These are phyloP conservation scores for Aldabrachelys gigantea DNA, from an alignment of 2,113 vertebrate genomes.

Conservation along the genomic window DNA sequence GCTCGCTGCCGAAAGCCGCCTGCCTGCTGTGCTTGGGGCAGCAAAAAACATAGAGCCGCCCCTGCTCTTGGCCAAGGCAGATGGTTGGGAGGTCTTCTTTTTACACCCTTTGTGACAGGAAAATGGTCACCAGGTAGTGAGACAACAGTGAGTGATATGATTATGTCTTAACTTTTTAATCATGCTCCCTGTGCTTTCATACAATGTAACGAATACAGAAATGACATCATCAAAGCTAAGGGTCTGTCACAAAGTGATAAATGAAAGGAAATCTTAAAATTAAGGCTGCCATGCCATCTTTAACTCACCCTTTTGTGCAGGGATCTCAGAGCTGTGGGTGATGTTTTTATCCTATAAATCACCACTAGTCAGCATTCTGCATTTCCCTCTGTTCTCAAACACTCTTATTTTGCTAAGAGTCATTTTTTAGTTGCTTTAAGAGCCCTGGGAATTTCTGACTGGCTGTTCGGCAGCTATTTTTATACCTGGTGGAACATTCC, in stretches of 20 bases:
- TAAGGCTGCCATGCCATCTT: background rate
- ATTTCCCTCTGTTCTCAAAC: background rate
- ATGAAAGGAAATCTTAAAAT: constrained; percentile 24
- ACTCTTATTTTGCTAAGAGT: background rate
- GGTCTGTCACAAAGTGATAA: background rate
- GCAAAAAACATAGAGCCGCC: too few relatives aligned
- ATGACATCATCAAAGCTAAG: background rate
- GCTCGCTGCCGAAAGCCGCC: too few relatives aligned
- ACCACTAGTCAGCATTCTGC: background rate
- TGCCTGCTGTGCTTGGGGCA: too few relatives aligned
- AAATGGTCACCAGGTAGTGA: rapidly evolving
- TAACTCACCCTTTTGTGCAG: background rate
- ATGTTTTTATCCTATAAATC: constrained; percentile 29
- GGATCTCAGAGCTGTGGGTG: background rate
- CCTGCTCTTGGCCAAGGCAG: background rate
- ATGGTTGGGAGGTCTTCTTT: background rate
- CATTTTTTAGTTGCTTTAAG: background rate
- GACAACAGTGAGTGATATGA: background rate
- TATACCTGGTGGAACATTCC: background rate
- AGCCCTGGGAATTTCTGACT: background rate
- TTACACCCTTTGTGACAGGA: background rate
- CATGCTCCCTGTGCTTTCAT: rapidly evolving
- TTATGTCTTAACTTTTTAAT: background rate
- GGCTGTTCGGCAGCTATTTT: background rate
- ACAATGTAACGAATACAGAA: background rate